phyloP scores from a whole-genome alignment of 2,888 invertebrate species.

The Tetranychus truncatus region DNA sequence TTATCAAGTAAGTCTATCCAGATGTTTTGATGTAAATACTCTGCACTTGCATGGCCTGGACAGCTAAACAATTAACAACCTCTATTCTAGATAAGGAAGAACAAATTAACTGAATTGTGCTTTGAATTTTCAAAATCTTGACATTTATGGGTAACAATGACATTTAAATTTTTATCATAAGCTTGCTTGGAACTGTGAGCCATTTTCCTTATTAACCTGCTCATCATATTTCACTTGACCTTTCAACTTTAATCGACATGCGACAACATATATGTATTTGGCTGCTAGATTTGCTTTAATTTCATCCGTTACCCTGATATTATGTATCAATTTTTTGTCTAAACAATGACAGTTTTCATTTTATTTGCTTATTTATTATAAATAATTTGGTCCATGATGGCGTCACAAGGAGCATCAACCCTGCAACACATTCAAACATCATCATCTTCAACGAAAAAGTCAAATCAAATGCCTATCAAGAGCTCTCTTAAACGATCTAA shows the following conservation, averaged over 20 bases:
- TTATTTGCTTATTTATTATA: not conserved
- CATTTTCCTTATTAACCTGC: no score
- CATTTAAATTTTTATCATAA: no score
- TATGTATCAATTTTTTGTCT: no score
- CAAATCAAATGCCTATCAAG: not conserved
- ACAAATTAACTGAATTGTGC: not conserved
- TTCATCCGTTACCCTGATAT: no score
- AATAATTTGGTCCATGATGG: not conserved
- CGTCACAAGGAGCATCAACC: not conserved
- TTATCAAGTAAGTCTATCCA: not conserved
- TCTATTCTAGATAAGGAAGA: not conserved
- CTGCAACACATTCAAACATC: not conserved
- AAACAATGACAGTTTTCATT: not conserved
- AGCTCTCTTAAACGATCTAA: not conserved
- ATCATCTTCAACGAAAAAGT: not conserved
- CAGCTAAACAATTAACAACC: not conserved
- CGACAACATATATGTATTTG: no score
- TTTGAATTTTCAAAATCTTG: no score
- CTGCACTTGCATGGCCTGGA: not conserved
- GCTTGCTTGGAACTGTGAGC: no score
- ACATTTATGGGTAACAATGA: no score
- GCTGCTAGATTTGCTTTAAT: no score
- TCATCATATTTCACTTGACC: no score
- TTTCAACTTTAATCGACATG: no score
- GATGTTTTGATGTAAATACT: not conserved